Conservation (phyloP, 2,113 vertebrate genomes). For the Triplophysa dalaica region DNA sequence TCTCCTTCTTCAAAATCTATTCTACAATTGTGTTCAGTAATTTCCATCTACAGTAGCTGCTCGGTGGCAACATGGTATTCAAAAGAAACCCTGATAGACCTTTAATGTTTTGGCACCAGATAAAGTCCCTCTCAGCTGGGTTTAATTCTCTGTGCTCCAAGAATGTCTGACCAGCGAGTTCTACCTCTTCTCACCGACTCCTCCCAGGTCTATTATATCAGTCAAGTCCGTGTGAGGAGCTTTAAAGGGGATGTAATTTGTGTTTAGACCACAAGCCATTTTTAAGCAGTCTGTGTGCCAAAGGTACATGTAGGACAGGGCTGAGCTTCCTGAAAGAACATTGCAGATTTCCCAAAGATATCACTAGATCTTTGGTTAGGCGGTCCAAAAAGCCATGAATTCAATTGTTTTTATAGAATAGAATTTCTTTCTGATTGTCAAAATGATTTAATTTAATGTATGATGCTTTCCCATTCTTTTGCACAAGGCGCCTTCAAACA, state of each 20-base stretch:
- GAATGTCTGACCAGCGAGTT: slow-evolving; percentile 40
- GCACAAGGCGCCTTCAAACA: slow-evolving; percentile 15
- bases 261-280: slow-evolving; percentile 40
- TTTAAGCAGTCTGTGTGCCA: slow-evolving; percentile 42
- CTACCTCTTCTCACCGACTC: slow-evolving; percentile 36
- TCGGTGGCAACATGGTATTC: slow-evolving; percentile 7
- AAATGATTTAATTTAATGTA: slow-evolving; percentile 23
- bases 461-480: slow-evolving; percentile 30
- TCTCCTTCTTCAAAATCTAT: slow-evolving; percentile 19
- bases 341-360: slow-evolving; percentile 31
- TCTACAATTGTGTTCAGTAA: background rate
- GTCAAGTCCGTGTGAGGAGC: slow-evolving; percentile 25
- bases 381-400: slow-evolving; percentile 2
- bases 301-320: slow-evolving; percentile 42
- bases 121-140: slow-evolving; percentile 39
- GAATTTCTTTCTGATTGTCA: slow-evolving; percentile 4
- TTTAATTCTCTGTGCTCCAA: slow-evolving; percentile 40
- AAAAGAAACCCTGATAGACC: slow-evolving; percentile 44
- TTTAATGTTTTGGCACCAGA: slow-evolving; percentile 46
- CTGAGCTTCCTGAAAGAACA: slow-evolving; percentile 19
- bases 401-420: background rate
- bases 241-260: slow-evolving; percentile 45
- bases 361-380: slow-evolving; percentile 13
- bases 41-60: slow-evolving; percentile 48
- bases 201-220: slow-evolving; percentile 35